Conservation (phyloP, 1,140 invertebrate species). For the Drosophila pectinifera region DNA sequence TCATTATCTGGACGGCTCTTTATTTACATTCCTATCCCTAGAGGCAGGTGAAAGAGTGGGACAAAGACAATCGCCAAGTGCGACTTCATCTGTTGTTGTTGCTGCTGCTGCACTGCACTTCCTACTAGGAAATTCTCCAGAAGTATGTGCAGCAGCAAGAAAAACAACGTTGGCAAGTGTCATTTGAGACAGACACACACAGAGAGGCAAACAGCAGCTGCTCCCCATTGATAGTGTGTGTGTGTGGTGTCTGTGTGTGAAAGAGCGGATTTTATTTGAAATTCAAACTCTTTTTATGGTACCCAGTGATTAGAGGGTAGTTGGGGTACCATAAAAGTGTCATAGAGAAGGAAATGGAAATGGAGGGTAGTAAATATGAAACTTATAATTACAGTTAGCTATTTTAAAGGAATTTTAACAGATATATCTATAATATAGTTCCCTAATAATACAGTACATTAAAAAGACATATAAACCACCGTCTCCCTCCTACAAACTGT, state of each 20-base stretch:
- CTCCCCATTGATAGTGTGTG: constrained; percentile 22
- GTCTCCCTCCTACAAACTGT: background rate
- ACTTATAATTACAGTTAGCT: background rate
- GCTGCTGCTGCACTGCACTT: constrained; percentile 62
- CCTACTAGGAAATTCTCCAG: constrained; percentile 78
- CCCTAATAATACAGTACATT: background rate
- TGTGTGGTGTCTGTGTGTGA: constrained; percentile 10
- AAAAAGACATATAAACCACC: background rate
- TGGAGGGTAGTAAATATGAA: background rate
- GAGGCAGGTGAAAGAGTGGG: constrained; percentile 49
- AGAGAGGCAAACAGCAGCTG: constrained; percentile 44
- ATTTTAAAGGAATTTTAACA: background rate
- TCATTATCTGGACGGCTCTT: constrained; percentile 8
- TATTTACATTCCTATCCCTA: constrained; percentile 5
- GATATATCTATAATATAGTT: background rate
- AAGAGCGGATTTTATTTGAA: constrained; percentile 47
- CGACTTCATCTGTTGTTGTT: constrained; percentile 32
- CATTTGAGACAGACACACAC: constrained; percentile 70
- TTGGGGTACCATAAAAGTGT: constrained; percentile 11
- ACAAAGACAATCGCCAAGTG: constrained; percentile 71
- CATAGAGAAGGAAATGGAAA: constrained; percentile 4
- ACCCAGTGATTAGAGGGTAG: constrained; percentile 31
- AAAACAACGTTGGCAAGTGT: constrained; percentile 66
- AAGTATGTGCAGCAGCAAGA: constrained; percentile 63
- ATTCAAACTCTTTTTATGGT: constrained; percentile 54